Evolutionary conservation across 2,888 invertebrate genomes (phyloP).

Genomic region (Hybos culiciformis): DNA sequence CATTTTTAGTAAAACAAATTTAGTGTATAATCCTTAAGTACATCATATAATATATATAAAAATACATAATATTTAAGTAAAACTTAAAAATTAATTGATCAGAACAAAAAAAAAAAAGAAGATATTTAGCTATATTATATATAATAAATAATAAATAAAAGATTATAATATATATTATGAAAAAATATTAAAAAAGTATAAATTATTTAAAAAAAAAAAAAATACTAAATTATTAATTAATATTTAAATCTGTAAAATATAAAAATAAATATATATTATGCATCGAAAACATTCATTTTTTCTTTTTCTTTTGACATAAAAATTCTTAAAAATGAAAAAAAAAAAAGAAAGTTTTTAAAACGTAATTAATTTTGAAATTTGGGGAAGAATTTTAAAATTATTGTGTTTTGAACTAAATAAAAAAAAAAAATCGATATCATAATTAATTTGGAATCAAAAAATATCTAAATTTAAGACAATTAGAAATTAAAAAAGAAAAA

Average conservation of each 20-base stretch:
- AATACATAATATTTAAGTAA: background rate
- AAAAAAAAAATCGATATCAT: no score
- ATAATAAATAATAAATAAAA: background rate
- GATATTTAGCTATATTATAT: background rate
- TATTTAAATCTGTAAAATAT: background rate
- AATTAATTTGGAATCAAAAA: no score
- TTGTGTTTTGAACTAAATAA: constrained; percentile 25
- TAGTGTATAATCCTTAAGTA: background rate
- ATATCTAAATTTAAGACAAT: no score
- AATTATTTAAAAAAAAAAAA: background rate
- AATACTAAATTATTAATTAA: background rate
- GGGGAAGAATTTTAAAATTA: constrained; percentile 36
- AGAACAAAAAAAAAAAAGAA: background rate
- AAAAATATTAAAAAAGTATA: background rate
- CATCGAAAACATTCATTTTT: background rate
- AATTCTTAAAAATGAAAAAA: background rate
- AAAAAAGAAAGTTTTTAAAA: constrained; percentile 14
- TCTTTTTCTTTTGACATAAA: background rate
- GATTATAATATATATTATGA: background rate
- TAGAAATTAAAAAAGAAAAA: no score
- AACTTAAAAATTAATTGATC: background rate
- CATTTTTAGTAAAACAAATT: background rate
- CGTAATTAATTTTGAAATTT: constrained; percentile 32
- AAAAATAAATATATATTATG: background rate
- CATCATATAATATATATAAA: background rate